phyloP scores from a whole-genome alignment of 2,113 vertebrate genomes.

The Cichladusa arquata region DNA sequence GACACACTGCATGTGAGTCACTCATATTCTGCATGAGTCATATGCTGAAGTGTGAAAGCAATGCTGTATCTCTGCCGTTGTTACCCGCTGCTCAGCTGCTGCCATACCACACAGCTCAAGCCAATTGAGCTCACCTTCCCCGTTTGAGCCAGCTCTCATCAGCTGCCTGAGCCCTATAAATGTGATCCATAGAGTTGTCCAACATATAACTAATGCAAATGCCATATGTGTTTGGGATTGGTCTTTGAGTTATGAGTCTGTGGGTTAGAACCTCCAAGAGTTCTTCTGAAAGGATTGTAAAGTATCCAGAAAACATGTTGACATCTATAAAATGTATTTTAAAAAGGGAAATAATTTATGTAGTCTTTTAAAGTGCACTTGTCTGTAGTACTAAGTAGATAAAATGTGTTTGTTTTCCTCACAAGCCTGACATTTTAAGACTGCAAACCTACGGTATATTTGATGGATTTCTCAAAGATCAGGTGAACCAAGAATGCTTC shows the following conservation, averaged over 20 bases:
- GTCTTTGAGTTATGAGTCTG: not conserved
- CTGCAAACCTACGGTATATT: not conserved
- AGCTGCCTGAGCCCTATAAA: not conserved
- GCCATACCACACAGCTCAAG: constrained; percentile 32
- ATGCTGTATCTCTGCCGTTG: constrained; percentile 38
- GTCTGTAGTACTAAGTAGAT: not conserved
- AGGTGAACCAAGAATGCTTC: not conserved
- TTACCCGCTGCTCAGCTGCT: constrained; percentile 60
- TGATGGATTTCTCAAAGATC: not conserved
- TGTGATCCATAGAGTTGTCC: not conserved
- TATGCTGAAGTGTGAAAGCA: constrained; percentile 65
- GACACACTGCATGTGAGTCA: constrained; percentile 57
- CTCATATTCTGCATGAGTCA: constrained; percentile 56
- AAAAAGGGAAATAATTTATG: not conserved
- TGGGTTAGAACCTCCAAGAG: not conserved
- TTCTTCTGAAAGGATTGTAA: not conserved
- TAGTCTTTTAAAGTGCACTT: not conserved
- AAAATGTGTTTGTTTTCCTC: not conserved
- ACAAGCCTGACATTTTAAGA: not conserved
- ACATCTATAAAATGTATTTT: not conserved
- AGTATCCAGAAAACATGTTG: not conserved
- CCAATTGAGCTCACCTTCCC: constrained; percentile 48
- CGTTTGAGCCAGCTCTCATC: not conserved
- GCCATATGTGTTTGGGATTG: not conserved
- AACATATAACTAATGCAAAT: not conserved